Evolutionary conservation across 1,140 invertebrate species (phyloP).

Genomic region (Venturia canescens): DNA sequence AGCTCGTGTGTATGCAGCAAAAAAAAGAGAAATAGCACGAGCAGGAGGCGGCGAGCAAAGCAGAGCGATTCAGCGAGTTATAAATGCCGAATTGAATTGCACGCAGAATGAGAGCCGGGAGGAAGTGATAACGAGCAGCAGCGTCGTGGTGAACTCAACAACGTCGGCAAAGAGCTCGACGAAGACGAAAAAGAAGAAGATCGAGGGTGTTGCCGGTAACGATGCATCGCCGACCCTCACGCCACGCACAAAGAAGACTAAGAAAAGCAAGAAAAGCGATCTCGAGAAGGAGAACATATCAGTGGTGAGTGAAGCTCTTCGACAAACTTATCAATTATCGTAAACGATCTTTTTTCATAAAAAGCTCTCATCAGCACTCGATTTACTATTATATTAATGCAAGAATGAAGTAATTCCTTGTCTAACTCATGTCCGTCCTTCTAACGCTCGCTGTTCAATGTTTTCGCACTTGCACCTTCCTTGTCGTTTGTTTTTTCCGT

Average conservation of each 20-base stretch:
- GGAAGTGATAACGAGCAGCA: constrained; percentile 70
- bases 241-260: constrained; percentile 78
- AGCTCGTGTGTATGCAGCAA: too few species aligned
- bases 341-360: not conserved
- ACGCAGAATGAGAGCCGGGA: constrained; percentile 72
- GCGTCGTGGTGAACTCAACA: constrained; percentile 57
- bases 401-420: not conserved
- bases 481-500: too few species aligned
- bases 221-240: constrained; percentile 74
- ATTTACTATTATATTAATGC: not conserved
- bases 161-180: constrained; percentile 59
- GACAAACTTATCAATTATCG: not conserved
- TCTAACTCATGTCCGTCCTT: not conserved
- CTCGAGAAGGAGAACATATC: constrained; percentile 81
- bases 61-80: constrained; percentile 24
- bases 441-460: too few species aligned
- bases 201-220: constrained; percentile 69
- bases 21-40: not conserved
- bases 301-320: constrained; percentile 76
- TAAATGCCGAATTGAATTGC: constrained; percentile 9
- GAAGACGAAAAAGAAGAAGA: constrained; percentile 75
- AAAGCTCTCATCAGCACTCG: not conserved
- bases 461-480: too few species aligned
- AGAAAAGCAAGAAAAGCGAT: constrained; percentile 80
- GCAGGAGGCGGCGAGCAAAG: not conserved